These are phyloP conservation scores for Baronia brevicornis DNA, from an alignment of 2,888 invertebrate genomes.

Conservation along the genomic window DNA sequence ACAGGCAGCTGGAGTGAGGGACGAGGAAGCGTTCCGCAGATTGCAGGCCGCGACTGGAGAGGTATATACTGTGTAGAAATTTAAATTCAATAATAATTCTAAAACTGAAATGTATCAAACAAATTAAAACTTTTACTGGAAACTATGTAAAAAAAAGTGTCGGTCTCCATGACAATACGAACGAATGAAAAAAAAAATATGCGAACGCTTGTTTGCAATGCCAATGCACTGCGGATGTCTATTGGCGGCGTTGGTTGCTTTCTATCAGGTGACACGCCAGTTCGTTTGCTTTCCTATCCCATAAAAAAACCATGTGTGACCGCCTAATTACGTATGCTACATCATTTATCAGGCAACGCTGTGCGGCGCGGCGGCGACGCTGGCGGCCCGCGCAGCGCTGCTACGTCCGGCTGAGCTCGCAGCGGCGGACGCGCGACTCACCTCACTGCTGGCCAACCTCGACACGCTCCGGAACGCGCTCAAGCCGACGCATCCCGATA, in stretches of 20 bases:
- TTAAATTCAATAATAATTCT: not conserved
- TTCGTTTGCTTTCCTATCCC: too few species aligned
- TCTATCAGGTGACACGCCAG: too few species aligned
- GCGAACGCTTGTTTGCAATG: too few species aligned
- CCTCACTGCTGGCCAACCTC: conserved; percentile 84
- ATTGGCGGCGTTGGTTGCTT: too few species aligned
- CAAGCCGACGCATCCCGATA: conserved; percentile 74
- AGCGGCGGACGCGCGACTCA: conserved; percentile 87
- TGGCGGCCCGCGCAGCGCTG: conserved; percentile 86
- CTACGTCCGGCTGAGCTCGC: conserved; percentile 89
- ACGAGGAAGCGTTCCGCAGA: conserved; percentile 78
- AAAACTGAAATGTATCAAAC: too few species aligned
- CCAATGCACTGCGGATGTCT: too few species aligned
- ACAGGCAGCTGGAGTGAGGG: conserved; percentile 86
- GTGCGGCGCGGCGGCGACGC: conserved; percentile 82
- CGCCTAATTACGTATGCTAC: too few species aligned
- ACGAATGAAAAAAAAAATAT: too few species aligned
- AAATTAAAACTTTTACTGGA: too few species aligned
- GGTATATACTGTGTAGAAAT: conserved; percentile 26
- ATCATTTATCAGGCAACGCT: conserved; percentile 54
- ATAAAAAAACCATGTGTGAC: too few species aligned
- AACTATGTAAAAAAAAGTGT: too few species aligned
- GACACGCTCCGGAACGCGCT: conserved; percentile 80
- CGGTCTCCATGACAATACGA: too few species aligned
- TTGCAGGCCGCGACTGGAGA: conserved; percentile 76